Conservation (phyloP, 2,888 invertebrate genomes). For the Therioaphis trifolii region DNA sequence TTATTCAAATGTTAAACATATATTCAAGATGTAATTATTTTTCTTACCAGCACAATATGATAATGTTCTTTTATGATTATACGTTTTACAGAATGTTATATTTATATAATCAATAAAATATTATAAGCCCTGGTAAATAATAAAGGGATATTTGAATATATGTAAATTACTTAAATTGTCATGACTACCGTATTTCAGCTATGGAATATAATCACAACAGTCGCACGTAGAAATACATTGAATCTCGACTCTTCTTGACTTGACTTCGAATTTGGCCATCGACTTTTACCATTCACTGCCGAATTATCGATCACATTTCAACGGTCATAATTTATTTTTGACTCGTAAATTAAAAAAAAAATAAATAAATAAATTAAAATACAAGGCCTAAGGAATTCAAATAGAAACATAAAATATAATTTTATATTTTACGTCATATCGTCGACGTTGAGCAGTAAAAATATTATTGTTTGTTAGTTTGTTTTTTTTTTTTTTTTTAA, state of each 20-base stretch:
- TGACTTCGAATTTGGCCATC: background rate
- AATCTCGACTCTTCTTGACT: background rate
- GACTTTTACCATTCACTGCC: background rate
- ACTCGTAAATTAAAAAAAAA: background rate
- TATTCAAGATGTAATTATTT: no score
- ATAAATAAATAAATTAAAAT: background rate
- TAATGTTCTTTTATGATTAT: no score
- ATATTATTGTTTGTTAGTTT: no score
- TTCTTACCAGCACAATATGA: no score
- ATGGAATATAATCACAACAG: constrained; percentile 18
- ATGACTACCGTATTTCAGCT: constrained; percentile 4
- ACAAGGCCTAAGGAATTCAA: background rate
- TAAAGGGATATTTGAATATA: constrained; percentile 14
- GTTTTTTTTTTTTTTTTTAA: no score
- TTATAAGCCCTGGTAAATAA: background rate
- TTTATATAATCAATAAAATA: background rate
- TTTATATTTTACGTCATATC: no score
- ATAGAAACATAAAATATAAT: background rate
- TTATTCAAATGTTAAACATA: no score
- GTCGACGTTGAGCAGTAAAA: no score
- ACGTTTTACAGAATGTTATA: background rate
- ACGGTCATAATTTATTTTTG: background rate
- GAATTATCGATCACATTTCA: background rate
- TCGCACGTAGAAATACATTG: background rate
- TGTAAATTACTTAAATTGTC: constrained; percentile 31